Evolutionary conservation across 2,888 invertebrate genomes (phyloP), one percentile per base, ranked within the genome.

Genomic region (Isoperla grammatica): DNA sequence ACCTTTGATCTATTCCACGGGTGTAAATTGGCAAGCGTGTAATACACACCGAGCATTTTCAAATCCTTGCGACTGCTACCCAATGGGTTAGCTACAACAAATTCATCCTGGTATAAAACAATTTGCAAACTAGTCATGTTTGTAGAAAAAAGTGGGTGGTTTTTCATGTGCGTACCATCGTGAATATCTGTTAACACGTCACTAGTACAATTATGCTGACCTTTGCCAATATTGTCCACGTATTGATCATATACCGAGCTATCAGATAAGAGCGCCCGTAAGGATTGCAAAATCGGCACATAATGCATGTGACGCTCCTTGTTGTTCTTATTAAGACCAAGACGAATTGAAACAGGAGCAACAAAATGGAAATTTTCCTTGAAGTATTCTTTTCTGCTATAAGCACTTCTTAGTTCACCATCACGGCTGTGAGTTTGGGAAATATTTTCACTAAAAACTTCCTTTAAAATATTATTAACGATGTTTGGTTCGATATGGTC

Each of bases 81-180:
- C n/a, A n/a, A n/a, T n/a, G n/a, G n/a, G n/a, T n/a, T n/a, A n/a
- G n/a, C n/a, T n/a, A n/a, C n/a, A n/a, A n/a, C n/a, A n/a, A n/a
- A n/a, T n/a, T n/a, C n/a, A n/a, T n/a, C n/a, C n/a, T n/a, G n/a
- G n/a, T n/a, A n/a, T n/a, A n/a, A n/a, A n/a, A n/a, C n/a, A n/a
- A n/a, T n/a, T n/a, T n/a, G n/a, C n/a, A n/a, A n/a, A n/a, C n/a
- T n/a, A n/a, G n/a, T n/a, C n/a, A n/a, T n/a, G n/a, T n/a, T n/a
- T n/a, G n/a, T n/a, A n/a, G 56, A 56, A 22, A 56, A 56, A 23
- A 56, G 3, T 20, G 43, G 56, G 22, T 56, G 56, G n/a, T 13
- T 17, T 20, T 43, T 56, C 4, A 56, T 9, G 29, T 4, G 2
- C 1, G 56, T 39, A 9, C 43, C 43, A 23, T 56, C 56, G 2